Evolutionary conservation across 2,797 vertebrate genomes (phyloP).

Genomic region (Amblyraja radiata): DNA sequence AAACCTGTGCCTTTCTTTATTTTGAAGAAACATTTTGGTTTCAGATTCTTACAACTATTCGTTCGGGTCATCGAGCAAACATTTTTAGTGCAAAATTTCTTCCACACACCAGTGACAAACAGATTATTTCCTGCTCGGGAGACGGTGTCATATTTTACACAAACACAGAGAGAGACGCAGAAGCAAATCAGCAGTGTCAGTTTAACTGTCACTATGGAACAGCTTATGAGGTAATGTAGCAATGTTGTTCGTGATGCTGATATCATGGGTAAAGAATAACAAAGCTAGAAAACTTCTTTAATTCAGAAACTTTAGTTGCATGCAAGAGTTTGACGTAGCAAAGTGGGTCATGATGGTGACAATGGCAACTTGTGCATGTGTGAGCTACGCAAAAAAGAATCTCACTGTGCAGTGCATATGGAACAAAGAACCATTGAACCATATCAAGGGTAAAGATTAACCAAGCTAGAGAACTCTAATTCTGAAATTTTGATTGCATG

Average conservation of each 20-base stretch:
- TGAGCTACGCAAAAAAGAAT: no score
- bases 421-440: no score
- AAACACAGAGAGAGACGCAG: slow-evolving; percentile 83
- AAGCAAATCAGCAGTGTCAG: slow-evolving; percentile 90
- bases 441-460: not conserved
- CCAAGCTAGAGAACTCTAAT: no score
- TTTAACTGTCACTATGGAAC: slow-evolving; percentile 97
- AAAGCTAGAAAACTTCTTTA: not conserved
- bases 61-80: slow-evolving; percentile 91
- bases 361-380: no score
- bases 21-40: slow-evolving; percentile 36
- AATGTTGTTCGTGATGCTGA: not conserved
- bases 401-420: no score
- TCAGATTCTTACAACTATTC: slow-evolving; percentile 90
- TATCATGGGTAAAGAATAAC: not conserved
- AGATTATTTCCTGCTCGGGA: slow-evolving; percentile 94
- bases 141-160: slow-evolving; percentile 97
- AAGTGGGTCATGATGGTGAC: no score
- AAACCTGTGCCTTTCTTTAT: not conserved
- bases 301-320: not conserved
- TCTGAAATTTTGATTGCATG: no score
- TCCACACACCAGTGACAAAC: slow-evolving; percentile 88
- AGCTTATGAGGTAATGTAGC: slow-evolving; percentile 80
- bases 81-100: slow-evolving; percentile 99
- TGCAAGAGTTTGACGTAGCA: not conserved